phyloP scores from a whole-genome alignment of 1,140 invertebrate species.

The Drosophila baimaii region DNA sequence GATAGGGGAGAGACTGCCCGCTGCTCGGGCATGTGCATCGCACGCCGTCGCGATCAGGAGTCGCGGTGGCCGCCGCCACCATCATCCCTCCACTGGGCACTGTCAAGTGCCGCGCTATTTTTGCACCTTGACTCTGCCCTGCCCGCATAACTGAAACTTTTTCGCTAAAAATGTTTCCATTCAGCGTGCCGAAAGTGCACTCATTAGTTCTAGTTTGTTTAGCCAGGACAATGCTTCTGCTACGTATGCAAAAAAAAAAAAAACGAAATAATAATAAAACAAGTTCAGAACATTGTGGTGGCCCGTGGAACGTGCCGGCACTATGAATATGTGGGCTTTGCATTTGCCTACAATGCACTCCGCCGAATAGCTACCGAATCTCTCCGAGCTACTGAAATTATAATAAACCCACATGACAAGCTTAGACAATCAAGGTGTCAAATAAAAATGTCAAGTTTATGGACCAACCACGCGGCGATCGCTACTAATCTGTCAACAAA shows the following conservation, averaged over 20 bases:
- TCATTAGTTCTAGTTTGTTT: conserved; percentile 81
- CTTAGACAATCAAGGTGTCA: conserved; percentile 80
- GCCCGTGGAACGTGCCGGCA: conserved; percentile 58
- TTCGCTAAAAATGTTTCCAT: conserved; percentile 68
- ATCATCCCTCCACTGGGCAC: conserved; percentile 37
- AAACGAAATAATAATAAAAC: background rate
- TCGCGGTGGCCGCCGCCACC: conserved; percentile 16
- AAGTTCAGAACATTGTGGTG: conserved; percentile 15
- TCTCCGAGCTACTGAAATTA: background rate
- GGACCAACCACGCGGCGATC: conserved; percentile 51
- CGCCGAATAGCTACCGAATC: too few relatives aligned
- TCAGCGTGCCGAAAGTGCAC: conserved; percentile 51
- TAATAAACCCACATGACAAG: conserved; percentile 58
- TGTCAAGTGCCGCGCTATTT: conserved; percentile 77
- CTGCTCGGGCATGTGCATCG: conserved; percentile 65
- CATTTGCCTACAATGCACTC: conserved; percentile 19
- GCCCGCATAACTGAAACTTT: conserved; percentile 78
- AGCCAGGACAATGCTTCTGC: conserved; percentile 51
- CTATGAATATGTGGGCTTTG: conserved; percentile 63
- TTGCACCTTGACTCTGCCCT: conserved; percentile 73
- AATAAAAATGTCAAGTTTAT: conserved; percentile 80
- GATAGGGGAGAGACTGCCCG: conserved; percentile 65
- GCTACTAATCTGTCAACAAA: conserved; percentile 81
- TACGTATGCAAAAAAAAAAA: conserved; percentile 35
- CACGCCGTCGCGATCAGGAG: conserved; percentile 3